phyloP scores from a whole-genome alignment of 2,113 vertebrate genomes.

The Lichenostomus cassidix region DNA sequence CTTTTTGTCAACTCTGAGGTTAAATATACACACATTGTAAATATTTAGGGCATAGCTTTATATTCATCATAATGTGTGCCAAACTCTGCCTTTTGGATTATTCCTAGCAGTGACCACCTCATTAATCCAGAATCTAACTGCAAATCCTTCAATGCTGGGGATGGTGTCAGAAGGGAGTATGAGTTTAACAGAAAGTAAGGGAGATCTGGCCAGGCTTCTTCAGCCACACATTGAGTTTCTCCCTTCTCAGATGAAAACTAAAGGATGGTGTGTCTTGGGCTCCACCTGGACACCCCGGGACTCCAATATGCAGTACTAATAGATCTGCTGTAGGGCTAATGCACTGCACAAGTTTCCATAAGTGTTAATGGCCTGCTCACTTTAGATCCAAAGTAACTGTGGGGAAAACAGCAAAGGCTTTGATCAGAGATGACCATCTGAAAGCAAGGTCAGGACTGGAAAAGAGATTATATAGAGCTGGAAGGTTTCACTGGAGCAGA shows the following conservation, averaged over 20 bases:
- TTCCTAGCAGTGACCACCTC: not conserved
- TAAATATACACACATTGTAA: not conserved
- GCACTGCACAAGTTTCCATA: accelerated
- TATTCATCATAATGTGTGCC: not conserved
- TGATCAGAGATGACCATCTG: not conserved
- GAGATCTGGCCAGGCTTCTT: not conserved
- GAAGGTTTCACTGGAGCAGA: not conserved
- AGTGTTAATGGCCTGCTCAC: not conserved
- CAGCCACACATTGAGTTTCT: not conserved
- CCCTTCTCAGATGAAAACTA: not conserved
- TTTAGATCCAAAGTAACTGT: not conserved
- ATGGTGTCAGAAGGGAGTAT: not conserved
- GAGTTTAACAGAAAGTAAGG: not conserved
- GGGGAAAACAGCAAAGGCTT: not conserved
- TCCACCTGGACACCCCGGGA: not conserved
- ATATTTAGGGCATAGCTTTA: not conserved
- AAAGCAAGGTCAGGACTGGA: not conserved
- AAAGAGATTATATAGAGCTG: not conserved
- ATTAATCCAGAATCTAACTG: not conserved
- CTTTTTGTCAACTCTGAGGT: not conserved
- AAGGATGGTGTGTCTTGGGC: not conserved
- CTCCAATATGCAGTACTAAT: not conserved
- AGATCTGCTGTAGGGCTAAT: not conserved
- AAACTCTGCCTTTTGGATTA: not conserved
- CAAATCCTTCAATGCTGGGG: not conserved